Percentiles rank a stretch among this genome's conserved stretches.
These are phyloP conservation scores for Drosophila subsilvestris DNA, from an alignment of 2,888 invertebrate genomes.

Conservation along the genomic window DNA sequence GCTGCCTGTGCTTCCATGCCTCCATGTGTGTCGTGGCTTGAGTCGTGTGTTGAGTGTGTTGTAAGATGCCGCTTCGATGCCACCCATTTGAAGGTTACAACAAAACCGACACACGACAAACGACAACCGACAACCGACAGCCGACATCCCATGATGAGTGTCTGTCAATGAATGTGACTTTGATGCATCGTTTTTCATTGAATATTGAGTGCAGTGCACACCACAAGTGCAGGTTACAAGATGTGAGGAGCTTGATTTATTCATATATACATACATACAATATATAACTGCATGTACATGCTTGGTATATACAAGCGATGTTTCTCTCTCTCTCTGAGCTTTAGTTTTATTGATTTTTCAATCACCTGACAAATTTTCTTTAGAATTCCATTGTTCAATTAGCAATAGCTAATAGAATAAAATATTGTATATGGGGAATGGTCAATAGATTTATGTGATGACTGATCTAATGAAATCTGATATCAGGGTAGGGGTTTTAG, in stretches of 20 bases:
- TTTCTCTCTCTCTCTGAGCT: conserved; percentile 35
- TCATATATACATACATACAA: conserved; percentile 24
- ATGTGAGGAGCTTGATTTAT: conserved; percentile 54
- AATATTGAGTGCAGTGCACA: conserved; percentile 53
- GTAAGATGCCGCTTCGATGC: conserved; percentile 34
- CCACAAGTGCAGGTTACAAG: conserved; percentile 44
- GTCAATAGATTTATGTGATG: conserved; percentile 17
- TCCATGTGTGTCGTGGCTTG: conserved; percentile 2
- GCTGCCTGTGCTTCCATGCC: conserved; percentile 10
- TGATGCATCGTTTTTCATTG: conserved; percentile 65
- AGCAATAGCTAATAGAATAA: conserved; percentile 13
- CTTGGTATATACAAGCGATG: conserved; percentile 29
- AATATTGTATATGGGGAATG: conserved; percentile 11
- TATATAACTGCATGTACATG: not conserved
- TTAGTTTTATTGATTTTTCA: conserved; percentile 52
- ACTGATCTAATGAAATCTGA: conserved; percentile 9
- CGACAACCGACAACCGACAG: conserved; percentile 23
- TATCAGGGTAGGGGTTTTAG: conserved; percentile 1
- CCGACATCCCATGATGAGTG: conserved; percentile 64
- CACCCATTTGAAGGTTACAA: conserved; percentile 62
- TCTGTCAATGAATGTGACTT: conserved; percentile 47
- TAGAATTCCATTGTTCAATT: conserved; percentile 68
- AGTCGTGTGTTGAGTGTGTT: conserved; percentile 26
- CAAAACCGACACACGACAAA: not conserved
- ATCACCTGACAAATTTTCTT: conserved; percentile 60